Conservation (phyloP, 1,140 invertebrate genomes). For the Achroia grisella region DNA sequence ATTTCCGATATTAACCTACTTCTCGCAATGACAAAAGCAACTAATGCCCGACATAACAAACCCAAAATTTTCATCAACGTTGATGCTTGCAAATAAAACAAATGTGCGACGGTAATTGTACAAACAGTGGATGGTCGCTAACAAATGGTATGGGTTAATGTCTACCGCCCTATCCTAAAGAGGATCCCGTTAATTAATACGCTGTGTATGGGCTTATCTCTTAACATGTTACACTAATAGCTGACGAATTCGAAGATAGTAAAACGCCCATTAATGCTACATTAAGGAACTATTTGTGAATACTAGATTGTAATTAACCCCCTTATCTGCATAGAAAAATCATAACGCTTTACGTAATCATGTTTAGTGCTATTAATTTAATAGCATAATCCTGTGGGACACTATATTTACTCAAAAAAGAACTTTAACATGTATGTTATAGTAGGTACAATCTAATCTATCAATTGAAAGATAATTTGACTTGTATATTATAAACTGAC, state of each 20-base stretch:
- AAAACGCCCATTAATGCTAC: background rate
- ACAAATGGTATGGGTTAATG: constrained; percentile 16
- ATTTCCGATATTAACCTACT: no score
- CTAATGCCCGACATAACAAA: no score
- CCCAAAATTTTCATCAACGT: constrained; percentile 4
- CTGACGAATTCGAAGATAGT: constrained; percentile 6
- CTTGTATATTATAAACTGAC: no score
- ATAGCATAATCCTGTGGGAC: no score
- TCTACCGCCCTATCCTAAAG: constrained; percentile 4
- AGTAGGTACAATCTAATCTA: background rate
- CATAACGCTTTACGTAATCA: no score
- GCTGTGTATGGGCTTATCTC: constrained; percentile 12
- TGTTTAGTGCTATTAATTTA: no score
- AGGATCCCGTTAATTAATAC: constrained; percentile 17
- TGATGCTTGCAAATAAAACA: constrained; percentile 10
- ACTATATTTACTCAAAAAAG: no score
- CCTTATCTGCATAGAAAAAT: no score
- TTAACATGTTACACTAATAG: constrained; percentile 14
- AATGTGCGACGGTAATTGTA: constrained; percentile 10
- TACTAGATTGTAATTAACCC: no score
- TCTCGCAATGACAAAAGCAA: no score
- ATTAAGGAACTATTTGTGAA: background rate
- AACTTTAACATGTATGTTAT: no score
- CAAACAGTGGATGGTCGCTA: constrained; percentile 7
- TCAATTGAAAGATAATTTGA: no score